These are phyloP conservation scores for Heteromormyrus szaboi DNA, from an alignment of 2,797 vertebrate species.

Conservation along the genomic window DNA sequence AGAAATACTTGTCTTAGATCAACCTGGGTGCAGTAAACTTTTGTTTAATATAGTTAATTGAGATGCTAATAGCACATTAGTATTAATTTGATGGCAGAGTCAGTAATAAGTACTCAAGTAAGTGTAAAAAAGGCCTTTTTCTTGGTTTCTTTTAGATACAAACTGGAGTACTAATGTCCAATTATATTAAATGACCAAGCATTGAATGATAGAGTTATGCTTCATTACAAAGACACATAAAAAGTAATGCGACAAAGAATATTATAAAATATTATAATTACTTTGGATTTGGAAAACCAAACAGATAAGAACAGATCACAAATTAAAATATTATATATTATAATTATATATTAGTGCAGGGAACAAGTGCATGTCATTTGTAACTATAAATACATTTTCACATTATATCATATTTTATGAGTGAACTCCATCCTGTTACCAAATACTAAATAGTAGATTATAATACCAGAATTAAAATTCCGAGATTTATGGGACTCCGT, in stretches of 20 bases:
- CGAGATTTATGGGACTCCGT: not conserved
- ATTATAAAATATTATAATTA: not conserved
- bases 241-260: not conserved
- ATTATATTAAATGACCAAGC: not conserved
- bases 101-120: not conserved
- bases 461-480: not conserved
- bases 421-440: not conserved
- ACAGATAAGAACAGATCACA: not conserved
- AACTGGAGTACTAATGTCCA: not conserved
- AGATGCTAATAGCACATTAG: not conserved
- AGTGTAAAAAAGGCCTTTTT: not conserved
- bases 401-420: not conserved
- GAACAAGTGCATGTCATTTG: not conserved
- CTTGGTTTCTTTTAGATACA: not conserved
- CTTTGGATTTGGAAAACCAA: not conserved
- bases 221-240: not conserved
- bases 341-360: not conserved
- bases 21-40: not conserved
- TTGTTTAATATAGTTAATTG: not conserved
- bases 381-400: not conserved
- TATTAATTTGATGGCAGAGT: slow-evolving; percentile 1
- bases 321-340: not conserved
- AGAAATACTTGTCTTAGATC: not conserved
- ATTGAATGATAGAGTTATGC: not conserved
- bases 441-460: not conserved